phyloP scores from a whole-genome alignment of 2,113 vertebrate genomes.

The Gorsachius goisagi region DNA sequence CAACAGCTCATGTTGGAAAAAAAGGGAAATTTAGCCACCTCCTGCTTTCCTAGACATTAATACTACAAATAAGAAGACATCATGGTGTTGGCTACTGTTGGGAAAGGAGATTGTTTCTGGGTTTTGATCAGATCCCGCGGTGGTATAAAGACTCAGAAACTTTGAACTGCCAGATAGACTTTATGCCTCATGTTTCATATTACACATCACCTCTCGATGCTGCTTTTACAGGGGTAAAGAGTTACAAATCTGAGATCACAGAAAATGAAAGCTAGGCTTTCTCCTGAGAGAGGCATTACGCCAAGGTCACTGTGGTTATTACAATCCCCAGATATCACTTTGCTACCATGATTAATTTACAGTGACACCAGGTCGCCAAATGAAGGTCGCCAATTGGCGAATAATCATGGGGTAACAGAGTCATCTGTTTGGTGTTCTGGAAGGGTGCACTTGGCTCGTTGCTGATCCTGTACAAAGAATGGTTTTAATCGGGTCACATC shows the following conservation, averaged over 20 bases:
- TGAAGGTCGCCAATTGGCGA: not conserved
- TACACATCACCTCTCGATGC: not conserved
- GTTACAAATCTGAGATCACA: not conserved
- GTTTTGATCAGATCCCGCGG: not conserved
- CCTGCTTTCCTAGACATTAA: not conserved
- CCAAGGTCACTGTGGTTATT: constrained; percentile 57
- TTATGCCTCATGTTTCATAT: not conserved
- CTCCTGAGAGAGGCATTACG: constrained; percentile 14
- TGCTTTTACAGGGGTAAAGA: not conserved
- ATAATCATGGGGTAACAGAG: not conserved
- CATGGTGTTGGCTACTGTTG: not conserved
- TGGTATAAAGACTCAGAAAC: not conserved
- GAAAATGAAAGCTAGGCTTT: constrained; percentile 21
- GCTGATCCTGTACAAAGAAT: not conserved
- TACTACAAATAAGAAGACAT: not conserved
- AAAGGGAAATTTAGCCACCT: not conserved
- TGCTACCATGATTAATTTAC: constrained; percentile 54
- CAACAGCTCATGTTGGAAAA: not conserved
- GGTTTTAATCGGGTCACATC: constrained; percentile 19
- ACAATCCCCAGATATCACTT: constrained; percentile 23
- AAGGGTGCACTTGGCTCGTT: not conserved
- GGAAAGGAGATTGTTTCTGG: not conserved
- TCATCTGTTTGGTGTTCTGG: constrained; percentile 39
- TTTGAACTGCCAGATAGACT: not conserved
- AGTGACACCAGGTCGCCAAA: not conserved